Conservation (phyloP, 2,888 invertebrate species). For the Protophormia terraenovae region DNA sequence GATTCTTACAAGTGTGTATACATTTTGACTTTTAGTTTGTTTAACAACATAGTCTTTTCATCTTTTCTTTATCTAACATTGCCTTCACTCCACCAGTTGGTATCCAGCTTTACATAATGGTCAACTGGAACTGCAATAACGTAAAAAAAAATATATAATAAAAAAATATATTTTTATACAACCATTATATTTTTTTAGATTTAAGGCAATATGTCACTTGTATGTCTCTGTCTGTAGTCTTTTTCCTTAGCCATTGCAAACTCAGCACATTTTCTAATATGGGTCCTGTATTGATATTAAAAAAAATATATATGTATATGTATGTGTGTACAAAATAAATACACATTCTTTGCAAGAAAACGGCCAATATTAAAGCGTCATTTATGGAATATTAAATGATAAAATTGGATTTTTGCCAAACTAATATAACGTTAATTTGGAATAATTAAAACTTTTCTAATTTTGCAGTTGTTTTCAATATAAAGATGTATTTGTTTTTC, state of each 20-base stretch:
- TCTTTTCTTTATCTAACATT: not conserved
- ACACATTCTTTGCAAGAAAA: not conserved
- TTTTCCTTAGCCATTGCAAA: not conserved
- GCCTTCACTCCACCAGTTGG: not conserved
- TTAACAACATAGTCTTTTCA: constrained; percentile 14
- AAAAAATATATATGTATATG: not conserved
- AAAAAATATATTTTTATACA: not conserved
- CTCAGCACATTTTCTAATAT: constrained; percentile 13
- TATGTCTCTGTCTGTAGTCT: not conserved
- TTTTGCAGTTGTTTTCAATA: constrained; percentile 11
- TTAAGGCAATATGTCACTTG: constrained; percentile 40
- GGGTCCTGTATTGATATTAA: not conserved
- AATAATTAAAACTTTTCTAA: constrained; percentile 33
- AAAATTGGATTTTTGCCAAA: constrained; percentile 9
- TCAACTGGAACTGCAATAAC: not conserved
- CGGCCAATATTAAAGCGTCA: constrained; percentile 1
- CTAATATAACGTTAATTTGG: not conserved
- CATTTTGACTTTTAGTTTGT: constrained; percentile 48
- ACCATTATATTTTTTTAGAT: constrained; percentile 17
- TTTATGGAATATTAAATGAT: not conserved
- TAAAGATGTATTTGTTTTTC: not conserved
- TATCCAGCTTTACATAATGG: constrained; percentile 12
- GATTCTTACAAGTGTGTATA: constrained; percentile 1
- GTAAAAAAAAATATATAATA: not conserved
- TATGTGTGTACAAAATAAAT: not conserved